phyloP scores from a whole-genome alignment of 2,797 vertebrate species.

The Tenualosa thibaudeaui region DNA sequence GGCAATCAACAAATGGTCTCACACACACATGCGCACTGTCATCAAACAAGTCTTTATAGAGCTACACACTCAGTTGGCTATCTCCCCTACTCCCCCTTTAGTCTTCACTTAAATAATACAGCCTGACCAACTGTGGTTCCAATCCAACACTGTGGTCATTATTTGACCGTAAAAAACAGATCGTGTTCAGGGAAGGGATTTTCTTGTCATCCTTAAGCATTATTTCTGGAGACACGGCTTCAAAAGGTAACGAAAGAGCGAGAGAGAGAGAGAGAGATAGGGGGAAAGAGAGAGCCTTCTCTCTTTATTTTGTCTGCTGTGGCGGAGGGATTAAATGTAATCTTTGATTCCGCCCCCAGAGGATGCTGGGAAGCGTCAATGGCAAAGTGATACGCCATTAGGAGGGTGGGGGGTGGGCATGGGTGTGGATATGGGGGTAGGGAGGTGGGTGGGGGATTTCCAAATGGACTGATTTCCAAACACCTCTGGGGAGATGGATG shows the following conservation, averaged over 20 bases:
- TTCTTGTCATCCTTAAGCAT: background rate
- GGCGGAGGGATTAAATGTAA: constrained; percentile 46
- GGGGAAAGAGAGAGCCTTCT: background rate
- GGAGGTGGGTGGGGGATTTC: background rate
- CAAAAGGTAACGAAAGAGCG: background rate
- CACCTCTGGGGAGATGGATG: background rate
- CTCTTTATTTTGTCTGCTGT: constrained; percentile 30
- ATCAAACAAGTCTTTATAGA: background rate
- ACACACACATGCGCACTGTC: no score
- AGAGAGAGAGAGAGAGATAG: background rate
- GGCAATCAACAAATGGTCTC: background rate
- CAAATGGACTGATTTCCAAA: background rate
- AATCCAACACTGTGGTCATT: background rate
- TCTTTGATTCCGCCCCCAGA: constrained; percentile 53
- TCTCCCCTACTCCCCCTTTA: no score
- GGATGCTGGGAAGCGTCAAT: constrained; percentile 51
- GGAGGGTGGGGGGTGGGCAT: constrained; percentile 25
- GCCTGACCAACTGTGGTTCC: background rate
- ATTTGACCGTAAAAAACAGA: background rate
- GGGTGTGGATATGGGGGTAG: constrained; percentile 19
- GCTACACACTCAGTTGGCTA: background rate
- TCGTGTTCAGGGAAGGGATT: background rate
- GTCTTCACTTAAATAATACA: background rate
- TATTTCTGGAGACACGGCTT: background rate
- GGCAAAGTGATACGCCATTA: constrained; percentile 45